Base-by-base conservation (phyloP, 2,113 vertebrate species). In the Gymnarchus niloticus region DNA sequence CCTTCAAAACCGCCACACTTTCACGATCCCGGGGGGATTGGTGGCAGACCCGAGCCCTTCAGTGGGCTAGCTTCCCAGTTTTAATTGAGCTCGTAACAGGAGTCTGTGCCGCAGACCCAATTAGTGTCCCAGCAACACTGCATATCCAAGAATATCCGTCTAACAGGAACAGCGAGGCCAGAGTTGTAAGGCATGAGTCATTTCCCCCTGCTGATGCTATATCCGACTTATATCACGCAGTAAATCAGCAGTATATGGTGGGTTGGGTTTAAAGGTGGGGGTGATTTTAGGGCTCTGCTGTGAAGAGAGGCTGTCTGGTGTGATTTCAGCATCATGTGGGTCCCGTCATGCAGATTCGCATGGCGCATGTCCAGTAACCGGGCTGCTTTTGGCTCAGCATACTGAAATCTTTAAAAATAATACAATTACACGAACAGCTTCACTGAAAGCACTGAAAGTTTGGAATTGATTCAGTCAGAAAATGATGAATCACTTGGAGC, bases 1-100 rank as follows among this genome's bases (percentile, higher is more conserved):
- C 80, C 65, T 61, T 85, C 83, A 83, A 81, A 86, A 85, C 85
- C 85, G 85, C 52, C 84, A 84, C 73, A 82, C 69, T 46, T 76
- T n/a, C 33, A 52, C 25, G 46, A 14, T 89, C 88, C 61, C 83
- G 44, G 54, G 65, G 86, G 89, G 65, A 88, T 76, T 81, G 80
- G 51, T 81, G 86, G 78, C 52, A 61, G 80, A 86, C 56, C 83
- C 65, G 49, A 73, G 83, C 65, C 65, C 51, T 83, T 86, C 57
- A 49, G 49, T 23, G 28, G 44, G 41, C 81, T n/a, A 2, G 49
- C 28, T 86, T 73, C 65, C 78, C 23, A 25, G 57, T 83, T 84
- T 73, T 85, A 89, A 90, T 89, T 88, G 89, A 87, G 87, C 82
- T 84, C 87, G 87, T 86, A 88, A 83, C 56, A 48, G 44, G 56